Percentiles rank a stretch among this genome's conserved stretches.
Evolutionary conservation across 2,113 vertebrate species (phyloP).

Genomic region (Epinephelus moara): DNA sequence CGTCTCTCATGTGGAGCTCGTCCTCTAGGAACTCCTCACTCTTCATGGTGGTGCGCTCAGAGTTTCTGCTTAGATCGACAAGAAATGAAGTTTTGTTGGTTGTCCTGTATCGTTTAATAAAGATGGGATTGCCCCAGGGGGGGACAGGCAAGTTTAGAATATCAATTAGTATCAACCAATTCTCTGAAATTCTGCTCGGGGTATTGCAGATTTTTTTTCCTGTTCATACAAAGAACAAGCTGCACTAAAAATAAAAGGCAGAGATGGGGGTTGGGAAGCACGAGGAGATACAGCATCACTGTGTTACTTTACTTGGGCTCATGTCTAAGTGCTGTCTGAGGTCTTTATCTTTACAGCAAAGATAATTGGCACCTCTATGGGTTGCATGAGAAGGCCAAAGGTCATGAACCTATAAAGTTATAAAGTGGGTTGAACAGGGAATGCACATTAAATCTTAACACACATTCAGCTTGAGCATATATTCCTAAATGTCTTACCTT

Average conservation of each 20-base stretch:
- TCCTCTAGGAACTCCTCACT: conserved; percentile 53
- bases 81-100: conserved; percentile 73
- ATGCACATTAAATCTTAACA: not conserved
- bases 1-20: conserved; percentile 16
- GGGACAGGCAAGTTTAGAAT: conserved; percentile 77
- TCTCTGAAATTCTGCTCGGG: conserved; percentile 58
- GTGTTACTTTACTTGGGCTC: conserved; percentile 2
- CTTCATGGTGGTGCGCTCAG: conserved; percentile 26
- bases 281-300: conserved; percentile 14
- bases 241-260: conserved; percentile 61
- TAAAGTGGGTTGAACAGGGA: not conserved
- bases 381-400: not conserved
- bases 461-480: not conserved
- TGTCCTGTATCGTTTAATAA: conserved; percentile 73
- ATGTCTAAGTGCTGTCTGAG: conserved; percentile 13
- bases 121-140: conserved; percentile 70
- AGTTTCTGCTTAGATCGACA: conserved; percentile 78
- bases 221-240: conserved; percentile 32
- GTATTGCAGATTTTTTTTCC: conserved; percentile 40
- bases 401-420: not conserved
- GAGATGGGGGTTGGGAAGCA: conserved; percentile 4
- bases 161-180: conserved; percentile 80
- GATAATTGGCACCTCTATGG: not conserved
- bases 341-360: not conserved
- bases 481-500: not conserved